Percentiles rank a stretch among this genome's conserved stretches.
Conservation (phyloP, 2,797 vertebrate genomes). For the Jordanella pulchra region DNA sequence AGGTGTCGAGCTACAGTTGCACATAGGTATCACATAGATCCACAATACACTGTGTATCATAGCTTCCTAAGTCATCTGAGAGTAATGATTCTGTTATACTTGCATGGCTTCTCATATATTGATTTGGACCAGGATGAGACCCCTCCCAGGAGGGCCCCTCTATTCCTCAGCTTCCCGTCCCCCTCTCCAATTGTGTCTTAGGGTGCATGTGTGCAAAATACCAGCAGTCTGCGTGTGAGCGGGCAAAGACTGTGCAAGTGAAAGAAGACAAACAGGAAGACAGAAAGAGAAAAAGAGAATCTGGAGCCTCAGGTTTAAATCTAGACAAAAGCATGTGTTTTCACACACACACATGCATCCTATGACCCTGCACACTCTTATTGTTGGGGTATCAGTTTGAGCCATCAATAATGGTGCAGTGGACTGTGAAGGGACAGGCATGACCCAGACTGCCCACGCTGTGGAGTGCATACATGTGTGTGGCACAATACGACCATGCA, state of each 20-base stretch:
- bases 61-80: slow-evolving; percentile 63
- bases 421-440: slow-evolving; percentile 81
- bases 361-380: slow-evolving; percentile 45
- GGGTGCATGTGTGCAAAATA: slow-evolving; percentile 77
- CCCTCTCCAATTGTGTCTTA: slow-evolving; percentile 58
- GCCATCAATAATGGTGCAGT: slow-evolving; percentile 80
- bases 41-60: slow-evolving; percentile 48
- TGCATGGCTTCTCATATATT: slow-evolving; percentile 82
- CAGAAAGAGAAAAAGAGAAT: slow-evolving; percentile 40
- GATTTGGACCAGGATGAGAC: slow-evolving; percentile 73
- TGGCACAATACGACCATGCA: slow-evolving; percentile 38
- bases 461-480: slow-evolving; percentile 16
- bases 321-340: slow-evolving; percentile 15
- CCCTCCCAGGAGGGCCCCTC: slow-evolving; percentile 62
- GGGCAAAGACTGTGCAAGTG: slow-evolving; percentile 40
- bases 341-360: slow-evolving; percentile 21
- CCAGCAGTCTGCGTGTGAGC: slow-evolving; percentile 73
- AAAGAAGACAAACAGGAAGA: slow-evolving; percentile 3
- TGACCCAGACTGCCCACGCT: slow-evolving; percentile 74
- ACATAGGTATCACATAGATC: slow-evolving; percentile 26
- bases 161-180: slow-evolving; percentile 58
- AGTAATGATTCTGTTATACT: slow-evolving; percentile 81
- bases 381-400: slow-evolving; percentile 83
- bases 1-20: slow-evolving; percentile 63
- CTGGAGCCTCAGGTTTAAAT: slow-evolving; percentile 20